Evolutionary conservation across 2,888 invertebrate genomes (phyloP).

Genomic region (Eumacrocentrus americanus): DNA sequence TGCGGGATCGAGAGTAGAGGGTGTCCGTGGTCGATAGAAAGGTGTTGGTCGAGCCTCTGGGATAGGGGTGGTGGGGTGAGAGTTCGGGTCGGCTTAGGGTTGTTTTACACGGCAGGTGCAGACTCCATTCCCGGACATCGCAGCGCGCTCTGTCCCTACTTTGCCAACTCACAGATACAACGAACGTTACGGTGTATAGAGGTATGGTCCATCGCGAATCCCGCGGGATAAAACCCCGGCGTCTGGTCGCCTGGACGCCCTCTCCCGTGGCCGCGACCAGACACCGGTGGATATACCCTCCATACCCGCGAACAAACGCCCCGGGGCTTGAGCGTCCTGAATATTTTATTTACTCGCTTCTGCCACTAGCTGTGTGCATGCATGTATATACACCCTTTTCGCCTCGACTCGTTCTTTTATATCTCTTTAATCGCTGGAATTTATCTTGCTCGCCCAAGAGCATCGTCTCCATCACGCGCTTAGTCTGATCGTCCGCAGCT

Average conservation of each 20-base stretch:
- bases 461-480: too few species aligned
- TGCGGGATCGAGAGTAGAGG: background rate
- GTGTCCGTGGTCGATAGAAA: background rate
- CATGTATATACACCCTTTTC: slow-evolving; percentile 18
- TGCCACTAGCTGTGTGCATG: slow-evolving; percentile 15
- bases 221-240: slow-evolving; percentile 53
- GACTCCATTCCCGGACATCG: slow-evolving; percentile 35
- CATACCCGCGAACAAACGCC: slow-evolving; percentile 48
- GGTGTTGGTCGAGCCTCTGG: background rate
- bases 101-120: slow-evolving; percentile 50
- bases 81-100: slow-evolving; percentile 46
- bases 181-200: background rate
- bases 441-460: slow-evolving; percentile 24
- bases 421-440: slow-evolving; percentile 33
- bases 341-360: slow-evolving; percentile 55
- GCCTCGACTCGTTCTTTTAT: slow-evolving; percentile 19
- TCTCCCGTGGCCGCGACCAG: slow-evolving; percentile 29
- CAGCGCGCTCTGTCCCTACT: too few species aligned
- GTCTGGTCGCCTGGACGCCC: slow-evolving; percentile 28
- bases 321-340: slow-evolving; percentile 46
- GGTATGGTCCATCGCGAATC: slow-evolving; percentile 41
- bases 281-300: slow-evolving; percentile 38
- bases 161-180: slow-evolving; percentile 17
- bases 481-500: slow-evolving; percentile 9
- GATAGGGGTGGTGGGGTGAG: background rate